Conservation (phyloP, 2,888 invertebrate genomes). For the Melolontha melolontha region DNA sequence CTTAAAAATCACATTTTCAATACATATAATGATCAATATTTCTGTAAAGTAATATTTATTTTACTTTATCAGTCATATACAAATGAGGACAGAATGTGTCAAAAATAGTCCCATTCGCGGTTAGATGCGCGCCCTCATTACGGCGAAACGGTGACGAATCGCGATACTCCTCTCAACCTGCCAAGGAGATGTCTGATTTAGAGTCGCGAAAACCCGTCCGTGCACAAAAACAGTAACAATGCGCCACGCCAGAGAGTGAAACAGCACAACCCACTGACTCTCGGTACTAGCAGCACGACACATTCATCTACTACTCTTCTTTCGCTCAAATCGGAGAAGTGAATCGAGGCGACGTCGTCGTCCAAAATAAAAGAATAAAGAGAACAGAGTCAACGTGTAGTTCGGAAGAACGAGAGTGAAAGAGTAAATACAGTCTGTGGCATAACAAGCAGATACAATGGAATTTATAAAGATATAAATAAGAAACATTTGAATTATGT, state of each 20-base stretch:
- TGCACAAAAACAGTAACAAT: conserved; percentile 57
- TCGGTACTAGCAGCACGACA: conserved; percentile 23
- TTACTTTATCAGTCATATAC: neutral
- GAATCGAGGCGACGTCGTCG: conserved; percentile 30
- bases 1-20: no score
- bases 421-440: conserved; percentile 3
- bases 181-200: conserved; percentile 50
- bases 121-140: conserved; percentile 40
- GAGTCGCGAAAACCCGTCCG: conserved; percentile 57
- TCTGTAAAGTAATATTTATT: no score
- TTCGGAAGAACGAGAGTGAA: conserved; percentile 33
- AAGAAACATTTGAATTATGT: no score
- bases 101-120: conserved; percentile 27
- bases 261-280: conserved; percentile 52
- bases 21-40: no score
- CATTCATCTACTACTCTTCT: conserved; percentile 27
- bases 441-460: no score
- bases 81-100: conserved; percentile 25
- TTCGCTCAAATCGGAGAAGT: conserved; percentile 18
- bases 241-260: conserved; percentile 47
- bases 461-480: no score
- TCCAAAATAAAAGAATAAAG: conserved; percentile 31
- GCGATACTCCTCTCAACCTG: conserved; percentile 37
- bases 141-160: conserved; percentile 43
- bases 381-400: conserved; percentile 12